Conservation (phyloP, 2,797 vertebrate species). For the Acridotheres tristis region DNA sequence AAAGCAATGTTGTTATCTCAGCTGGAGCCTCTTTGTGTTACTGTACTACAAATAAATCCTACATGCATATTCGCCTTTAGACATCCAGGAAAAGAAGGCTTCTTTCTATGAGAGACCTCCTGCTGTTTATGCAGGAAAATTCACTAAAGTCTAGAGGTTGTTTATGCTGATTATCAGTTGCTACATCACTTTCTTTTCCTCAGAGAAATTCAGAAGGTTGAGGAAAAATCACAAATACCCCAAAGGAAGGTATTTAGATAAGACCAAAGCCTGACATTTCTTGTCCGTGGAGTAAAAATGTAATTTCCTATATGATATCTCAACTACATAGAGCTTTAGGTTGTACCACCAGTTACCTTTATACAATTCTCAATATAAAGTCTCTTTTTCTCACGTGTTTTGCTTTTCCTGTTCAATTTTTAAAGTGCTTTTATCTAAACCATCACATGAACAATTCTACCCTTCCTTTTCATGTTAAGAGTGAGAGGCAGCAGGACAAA, state of each 20-base stretch:
- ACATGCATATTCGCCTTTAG: not conserved
- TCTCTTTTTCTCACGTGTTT: not conserved
- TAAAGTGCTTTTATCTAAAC: not conserved
- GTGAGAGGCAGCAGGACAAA: not conserved
- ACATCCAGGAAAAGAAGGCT: not conserved
- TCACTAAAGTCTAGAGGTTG: not conserved
- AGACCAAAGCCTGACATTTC: not conserved
- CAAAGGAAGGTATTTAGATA: not conserved
- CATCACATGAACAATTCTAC: not conserved
- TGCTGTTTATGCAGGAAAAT: not conserved
- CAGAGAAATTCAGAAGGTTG: not conserved
- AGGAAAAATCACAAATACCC: not conserved
- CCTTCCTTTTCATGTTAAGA: not conserved
- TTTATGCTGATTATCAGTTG: not conserved
- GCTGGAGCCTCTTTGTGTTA: not conserved
- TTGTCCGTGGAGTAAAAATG: not conserved
- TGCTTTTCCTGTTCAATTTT: not conserved
- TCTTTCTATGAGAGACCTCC: not conserved
- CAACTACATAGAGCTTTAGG: not conserved
- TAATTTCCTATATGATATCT: not conserved
- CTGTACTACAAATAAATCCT: not conserved
- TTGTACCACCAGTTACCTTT: not conserved
- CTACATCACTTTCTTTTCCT: not conserved
- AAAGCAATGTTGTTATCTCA: not conserved
- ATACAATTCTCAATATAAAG: not conserved